phyloP scores from a whole-genome alignment of 35 echinoderm and acorn worm genomes.

The Lytechinus variegatus region DNA sequence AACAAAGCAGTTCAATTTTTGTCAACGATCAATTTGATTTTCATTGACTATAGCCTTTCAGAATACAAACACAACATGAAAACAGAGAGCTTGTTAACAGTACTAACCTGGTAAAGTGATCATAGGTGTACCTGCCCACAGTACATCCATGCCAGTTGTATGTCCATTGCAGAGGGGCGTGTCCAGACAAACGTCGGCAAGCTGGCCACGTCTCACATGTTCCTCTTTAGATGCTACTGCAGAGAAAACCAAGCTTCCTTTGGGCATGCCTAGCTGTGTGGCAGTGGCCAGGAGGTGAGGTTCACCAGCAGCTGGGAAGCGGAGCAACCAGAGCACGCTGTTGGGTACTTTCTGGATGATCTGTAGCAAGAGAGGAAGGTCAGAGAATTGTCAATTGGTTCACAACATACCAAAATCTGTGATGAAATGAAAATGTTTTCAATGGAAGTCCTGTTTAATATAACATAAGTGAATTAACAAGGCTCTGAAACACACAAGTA shows the following conservation, averaged over 20 bases:
- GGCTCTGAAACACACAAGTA: too few relatives aligned
- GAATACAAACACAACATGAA: neutral
- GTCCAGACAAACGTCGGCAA: conserved; percentile 98
- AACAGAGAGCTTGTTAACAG: neutral
- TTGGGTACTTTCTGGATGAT: conserved; percentile 97
- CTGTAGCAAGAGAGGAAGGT: conserved; percentile 28
- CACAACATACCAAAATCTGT: neutral
- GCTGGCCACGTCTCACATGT: conserved; percentile 87
- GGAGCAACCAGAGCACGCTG: conserved; percentile 90
- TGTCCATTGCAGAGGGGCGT: conserved; percentile 98
- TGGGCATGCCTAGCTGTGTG: conserved; percentile 80
- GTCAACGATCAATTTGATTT: neutral
- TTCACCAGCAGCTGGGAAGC: conserved; percentile 93
- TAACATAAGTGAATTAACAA: too few relatives aligned
- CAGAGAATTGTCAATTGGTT: neutral
- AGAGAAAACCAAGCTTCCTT: conserved; percentile 91
- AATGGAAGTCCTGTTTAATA: neutral
- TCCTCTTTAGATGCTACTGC: conserved; percentile 96
- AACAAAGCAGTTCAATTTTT: too few relatives aligned
- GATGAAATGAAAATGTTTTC: neutral
- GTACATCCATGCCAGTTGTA: conserved; percentile 99
- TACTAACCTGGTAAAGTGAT: conserved; percentile 92
- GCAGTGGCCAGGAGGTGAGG: conserved; percentile 74
- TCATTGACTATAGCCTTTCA: neutral
- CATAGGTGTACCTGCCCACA: conserved; percentile 99